phyloP scores from a whole-genome alignment of 2,888 invertebrate genomes.

The Cosmia trapezina region DNA sequence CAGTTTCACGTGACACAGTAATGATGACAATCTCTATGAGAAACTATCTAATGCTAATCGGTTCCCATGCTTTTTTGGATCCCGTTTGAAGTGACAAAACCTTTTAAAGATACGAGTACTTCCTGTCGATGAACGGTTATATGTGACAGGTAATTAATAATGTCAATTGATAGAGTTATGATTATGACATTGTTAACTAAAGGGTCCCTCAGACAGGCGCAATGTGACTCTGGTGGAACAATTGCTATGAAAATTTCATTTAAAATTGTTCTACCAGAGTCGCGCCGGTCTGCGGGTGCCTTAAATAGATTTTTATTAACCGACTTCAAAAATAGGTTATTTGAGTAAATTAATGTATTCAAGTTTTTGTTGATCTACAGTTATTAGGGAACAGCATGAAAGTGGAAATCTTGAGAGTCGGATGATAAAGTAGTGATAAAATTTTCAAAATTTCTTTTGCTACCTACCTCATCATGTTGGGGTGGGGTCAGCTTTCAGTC shows the following conservation, averaged over 20 bases:
- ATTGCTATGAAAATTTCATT: too few species aligned
- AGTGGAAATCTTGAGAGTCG: neutral
- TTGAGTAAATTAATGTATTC: neutral
- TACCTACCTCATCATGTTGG: neutral
- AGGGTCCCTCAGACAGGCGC: too few species aligned
- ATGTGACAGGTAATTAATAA: constrained; percentile 42
- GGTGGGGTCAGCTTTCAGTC: too few species aligned
- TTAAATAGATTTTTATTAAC: neutral
- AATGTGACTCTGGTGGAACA: too few species aligned
- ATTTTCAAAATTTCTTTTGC: neutral
- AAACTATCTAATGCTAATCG: constrained; percentile 27
- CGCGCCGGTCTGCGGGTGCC: too few species aligned
- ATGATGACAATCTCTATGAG: constrained; percentile 22
- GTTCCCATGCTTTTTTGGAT: constrained; percentile 64
- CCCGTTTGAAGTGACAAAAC: constrained; percentile 53
- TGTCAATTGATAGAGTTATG: constrained; percentile 5
- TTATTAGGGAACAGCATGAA: neutral
- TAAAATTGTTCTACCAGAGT: too few species aligned
- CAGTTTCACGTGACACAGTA: constrained; percentile 52
- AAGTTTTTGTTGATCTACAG: neutral
- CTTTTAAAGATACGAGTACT: constrained; percentile 23
- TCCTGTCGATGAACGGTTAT: constrained; percentile 29
- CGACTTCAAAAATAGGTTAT: neutral
- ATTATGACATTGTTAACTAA: neutral
- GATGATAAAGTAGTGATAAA: too few species aligned